phyloP scores from a whole-genome alignment of 2,113 vertebrate species.

The Pluvianellus socialis region DNA sequence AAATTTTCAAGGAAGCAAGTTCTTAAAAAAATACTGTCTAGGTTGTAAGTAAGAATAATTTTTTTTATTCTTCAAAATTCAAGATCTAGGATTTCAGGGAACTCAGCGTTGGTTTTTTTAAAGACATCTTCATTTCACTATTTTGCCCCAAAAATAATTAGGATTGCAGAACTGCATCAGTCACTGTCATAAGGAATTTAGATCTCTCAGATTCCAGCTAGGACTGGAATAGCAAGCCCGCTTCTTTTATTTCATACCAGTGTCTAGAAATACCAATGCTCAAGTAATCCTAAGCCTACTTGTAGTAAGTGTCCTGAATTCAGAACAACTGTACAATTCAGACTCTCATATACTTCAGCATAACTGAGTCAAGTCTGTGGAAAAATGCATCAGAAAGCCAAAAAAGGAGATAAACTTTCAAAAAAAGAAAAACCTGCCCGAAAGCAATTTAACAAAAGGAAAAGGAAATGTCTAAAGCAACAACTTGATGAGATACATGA shows the following conservation, averaged over 20 bases:
- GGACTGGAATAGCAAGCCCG: not conserved
- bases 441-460: not conserved
- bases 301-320: not conserved
- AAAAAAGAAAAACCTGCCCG: not conserved
- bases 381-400: not conserved
- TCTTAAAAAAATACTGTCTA: not conserved
- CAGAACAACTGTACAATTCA: not conserved
- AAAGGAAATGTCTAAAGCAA: not conserved
- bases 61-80: not conserved
- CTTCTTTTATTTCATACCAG: not conserved
- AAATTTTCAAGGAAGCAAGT: not conserved
- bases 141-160: not conserved
- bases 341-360: not conserved
- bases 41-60: not conserved
- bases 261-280: not conserved
- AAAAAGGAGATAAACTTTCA: not conserved
- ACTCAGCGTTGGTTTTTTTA: not conserved
- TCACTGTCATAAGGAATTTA: not conserved
- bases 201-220: not conserved
- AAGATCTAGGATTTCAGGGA: not conserved
- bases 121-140: not conserved
- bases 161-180: not conserved
- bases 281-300: not conserved
- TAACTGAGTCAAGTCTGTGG: not conserved
- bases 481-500: not conserved